Evolutionary conservation across 2,113 vertebrate species (phyloP).

Genomic region (Eidolon helvum): DNA sequence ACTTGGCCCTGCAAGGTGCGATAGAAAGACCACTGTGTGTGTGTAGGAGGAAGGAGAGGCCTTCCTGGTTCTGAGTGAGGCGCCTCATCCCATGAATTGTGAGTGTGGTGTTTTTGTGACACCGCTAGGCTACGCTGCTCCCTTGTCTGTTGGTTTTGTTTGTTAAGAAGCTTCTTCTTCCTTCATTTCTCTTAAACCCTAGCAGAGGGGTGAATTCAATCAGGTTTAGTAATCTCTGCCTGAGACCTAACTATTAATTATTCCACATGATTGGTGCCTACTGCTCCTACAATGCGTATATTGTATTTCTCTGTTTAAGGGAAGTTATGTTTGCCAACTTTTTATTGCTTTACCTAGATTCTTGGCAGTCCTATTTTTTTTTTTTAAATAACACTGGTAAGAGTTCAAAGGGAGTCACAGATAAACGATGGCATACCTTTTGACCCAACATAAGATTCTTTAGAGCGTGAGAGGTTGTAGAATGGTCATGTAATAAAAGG

Average conservation of each 20-base stretch:
- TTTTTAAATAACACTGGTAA: slow-evolving; percentile 40
- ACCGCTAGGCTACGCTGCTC: not conserved
- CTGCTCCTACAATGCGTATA: slow-evolving; percentile 58
- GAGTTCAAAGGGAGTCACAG: slow-evolving; percentile 64
- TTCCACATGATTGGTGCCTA: slow-evolving; percentile 74
- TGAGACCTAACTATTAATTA: slow-evolving; percentile 69
- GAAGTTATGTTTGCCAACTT: slow-evolving; percentile 55
- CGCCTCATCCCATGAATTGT: rapidly evolving
- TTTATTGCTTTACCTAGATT: slow-evolving; percentile 70
- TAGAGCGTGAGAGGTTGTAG: not conserved
- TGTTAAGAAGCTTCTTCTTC: not conserved
- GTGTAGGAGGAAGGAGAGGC: not conserved
- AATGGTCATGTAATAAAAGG: rapidly evolving
- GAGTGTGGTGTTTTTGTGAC: not conserved
- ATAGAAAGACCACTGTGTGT: not conserved
- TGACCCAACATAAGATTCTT: not conserved
- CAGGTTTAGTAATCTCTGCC: slow-evolving; percentile 49
- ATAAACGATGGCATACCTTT: not conserved
- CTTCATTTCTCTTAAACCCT: not conserved
- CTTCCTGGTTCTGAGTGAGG: not conserved
- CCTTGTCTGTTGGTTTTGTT: not conserved
- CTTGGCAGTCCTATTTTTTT: slow-evolving; percentile 53
- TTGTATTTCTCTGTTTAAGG: slow-evolving; percentile 68
- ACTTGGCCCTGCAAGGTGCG: not conserved
- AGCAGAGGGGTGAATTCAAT: slow-evolving; percentile 35